Base-by-base conservation (phyloP, 2,113 vertebrate species). In the Fukomys damarensis region DNA sequence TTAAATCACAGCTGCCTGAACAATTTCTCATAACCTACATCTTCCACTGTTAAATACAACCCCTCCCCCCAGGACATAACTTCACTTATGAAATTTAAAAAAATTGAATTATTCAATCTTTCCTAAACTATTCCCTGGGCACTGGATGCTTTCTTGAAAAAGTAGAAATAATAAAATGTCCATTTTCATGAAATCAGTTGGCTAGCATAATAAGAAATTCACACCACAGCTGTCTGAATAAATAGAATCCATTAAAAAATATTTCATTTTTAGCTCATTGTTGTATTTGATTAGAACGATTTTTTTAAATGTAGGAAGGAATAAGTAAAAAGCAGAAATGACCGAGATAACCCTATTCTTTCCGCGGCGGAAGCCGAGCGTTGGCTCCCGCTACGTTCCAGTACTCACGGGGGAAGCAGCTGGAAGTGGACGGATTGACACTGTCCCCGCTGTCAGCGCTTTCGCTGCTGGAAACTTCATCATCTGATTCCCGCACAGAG, bases 381-480 rank as follows among this genome's bases (percentile, higher is more conserved):
- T 6, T 32, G 0, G 66, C 95, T n/a, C 84, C 41, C 41, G 32
- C 58, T 2, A 2, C 0, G 79, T 6, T 38, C 84, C 2, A 30
- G 59, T 98, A 99, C 99, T 99, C 98, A 99, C 99, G 99, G 77
- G 99, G 99, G 97, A 99, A 99, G 97, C 99, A 99, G 97, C 97
- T 99, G 6, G 99, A 99, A 96, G 99, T 99, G 20, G 99, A 99
- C 24, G 99, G 99, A 98, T 99, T 99, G 98, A 99, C 99, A 80
- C 99, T 99, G 98, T 99, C 99, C 54, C 99, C 99, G 92, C 99
- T 99, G 98, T 99, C 99, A 96, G 99, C 99, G 32, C 99, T 99
- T 98, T 99, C 99, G 80, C 99, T 99, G 99, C 99, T 99, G 95
- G 99, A 99, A 97, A 99, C 98, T 86, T 99, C 99, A 97, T 99